phyloP scores from a whole-genome alignment of 2,797 vertebrate genomes.

The Neosilurus hyrtlii region DNA sequence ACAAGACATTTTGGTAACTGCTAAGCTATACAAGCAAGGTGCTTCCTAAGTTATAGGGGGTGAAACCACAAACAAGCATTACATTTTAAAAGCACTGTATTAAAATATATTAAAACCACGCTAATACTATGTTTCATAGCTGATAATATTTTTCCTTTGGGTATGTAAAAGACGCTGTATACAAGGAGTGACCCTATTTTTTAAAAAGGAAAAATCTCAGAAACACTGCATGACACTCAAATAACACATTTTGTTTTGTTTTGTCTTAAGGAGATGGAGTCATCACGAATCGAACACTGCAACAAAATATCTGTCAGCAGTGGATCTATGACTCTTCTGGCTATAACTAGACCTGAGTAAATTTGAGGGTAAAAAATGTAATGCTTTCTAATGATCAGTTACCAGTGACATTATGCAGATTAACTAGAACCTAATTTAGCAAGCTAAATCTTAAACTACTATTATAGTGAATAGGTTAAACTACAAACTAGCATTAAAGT shows the following conservation, averaged over 20 bases:
- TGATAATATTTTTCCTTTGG: not conserved
- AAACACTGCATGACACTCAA: not conserved
- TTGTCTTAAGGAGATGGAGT: slow-evolving; percentile 18
- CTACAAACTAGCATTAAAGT: not conserved
- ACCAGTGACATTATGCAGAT: not conserved
- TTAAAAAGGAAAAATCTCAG: not conserved
- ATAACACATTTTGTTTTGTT: not conserved
- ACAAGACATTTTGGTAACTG: not conserved
- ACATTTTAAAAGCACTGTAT: not conserved
- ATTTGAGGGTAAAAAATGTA: not conserved
- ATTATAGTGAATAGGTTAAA: not conserved
- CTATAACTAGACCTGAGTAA: not conserved
- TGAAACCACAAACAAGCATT: not conserved
- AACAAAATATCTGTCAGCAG: slow-evolving; percentile 16
- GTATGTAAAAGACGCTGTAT: not conserved
- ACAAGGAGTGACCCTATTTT: not conserved
- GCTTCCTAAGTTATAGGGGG: not conserved
- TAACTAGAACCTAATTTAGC: not conserved
- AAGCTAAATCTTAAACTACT: not conserved
- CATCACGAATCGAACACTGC: not conserved
- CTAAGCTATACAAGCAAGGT: not conserved
- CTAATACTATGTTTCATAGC: not conserved
- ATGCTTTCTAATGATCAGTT: not conserved
- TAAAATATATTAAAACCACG: not conserved
- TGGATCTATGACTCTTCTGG: slow-evolving; percentile 27